These are phyloP conservation scores for Emys orbicularis DNA, from an alignment of 2,797 vertebrate species.

Conservation along the genomic window DNA sequence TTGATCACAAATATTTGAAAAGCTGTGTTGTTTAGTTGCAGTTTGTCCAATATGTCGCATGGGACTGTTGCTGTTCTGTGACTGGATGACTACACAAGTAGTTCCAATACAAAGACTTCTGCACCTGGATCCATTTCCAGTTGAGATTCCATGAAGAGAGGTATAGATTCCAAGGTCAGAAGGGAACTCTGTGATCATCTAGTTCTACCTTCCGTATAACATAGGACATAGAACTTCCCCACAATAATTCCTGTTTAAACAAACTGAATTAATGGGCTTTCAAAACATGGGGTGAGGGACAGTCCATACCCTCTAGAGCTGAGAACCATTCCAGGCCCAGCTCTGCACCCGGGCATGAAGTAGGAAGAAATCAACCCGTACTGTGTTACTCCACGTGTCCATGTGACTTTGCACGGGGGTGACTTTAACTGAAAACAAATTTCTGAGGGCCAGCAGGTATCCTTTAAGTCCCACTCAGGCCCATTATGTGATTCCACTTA, in stretches of 20 bases:
- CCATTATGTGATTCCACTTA: background rate
- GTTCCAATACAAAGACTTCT: background rate
- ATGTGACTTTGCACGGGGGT: background rate
- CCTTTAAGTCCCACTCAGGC: background rate
- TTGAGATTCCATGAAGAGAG: background rate
- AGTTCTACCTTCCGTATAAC: background rate
- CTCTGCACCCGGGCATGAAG: background rate
- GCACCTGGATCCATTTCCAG: background rate
- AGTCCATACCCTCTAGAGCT: background rate
- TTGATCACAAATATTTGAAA: background rate
- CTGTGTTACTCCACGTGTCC: background rate
- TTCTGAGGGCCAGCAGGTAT: background rate
- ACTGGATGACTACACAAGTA: background rate
- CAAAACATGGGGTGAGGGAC: background rate
- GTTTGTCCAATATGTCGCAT: background rate
- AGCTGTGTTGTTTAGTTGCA: background rate
- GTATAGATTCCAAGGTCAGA: background rate
- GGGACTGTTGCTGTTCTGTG: background rate
- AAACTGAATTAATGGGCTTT: background rate
- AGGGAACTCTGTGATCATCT: background rate
- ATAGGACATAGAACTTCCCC: background rate
- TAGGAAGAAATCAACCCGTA: background rate
- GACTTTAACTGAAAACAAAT: background rate
- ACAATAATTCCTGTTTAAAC: background rate
- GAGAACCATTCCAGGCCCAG: background rate